Evolutionary conservation across 2,888 invertebrate genomes (phyloP), one percentile per base, ranked within the genome.

Genomic region (Campoplex nolae): DNA sequence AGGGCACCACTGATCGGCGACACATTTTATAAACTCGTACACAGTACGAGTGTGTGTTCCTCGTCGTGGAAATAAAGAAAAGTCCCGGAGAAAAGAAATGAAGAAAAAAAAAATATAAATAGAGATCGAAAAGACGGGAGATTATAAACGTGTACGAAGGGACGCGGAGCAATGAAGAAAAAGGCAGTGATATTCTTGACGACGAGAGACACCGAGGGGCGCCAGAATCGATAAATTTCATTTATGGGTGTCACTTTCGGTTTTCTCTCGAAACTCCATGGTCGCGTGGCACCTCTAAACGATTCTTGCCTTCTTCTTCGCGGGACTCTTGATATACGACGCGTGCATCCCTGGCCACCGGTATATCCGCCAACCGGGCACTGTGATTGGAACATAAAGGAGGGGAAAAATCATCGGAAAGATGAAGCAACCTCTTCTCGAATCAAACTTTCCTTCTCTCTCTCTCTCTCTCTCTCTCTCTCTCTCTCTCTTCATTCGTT

Each of bases 251-350:
- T 75, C 67, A 85, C 71, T 82, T 65, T 87, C 54, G 70, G 65
- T 62, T 85, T 87, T 82, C 78, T 45, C 35, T 79, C 51, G 62
- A 78, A 67, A 65, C 70, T 78, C 78, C 71, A 38, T 74, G 68
- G 82, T 79, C 82, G 86, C 86, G 86, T 86, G 86, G 86, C 86
- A 83, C 54, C 45, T 79, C 56, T 65, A 23, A 71, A 65, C 62
- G 62, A 65, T 45, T 45, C 62, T 32, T 8, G 32, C 80, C 68
- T 62, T 48, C 38, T 32, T 58, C 58, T 28, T 28, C 62, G 32
- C 58, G 35, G 48, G 73, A 35, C 73, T 73, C 73, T 62, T 62
- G 65, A 80, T 62, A 71, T 80, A 80, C 58, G 79, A 80, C 42
- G 28, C 56, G 35, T 32, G 11, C 32, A 16, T 62, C 62, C 32